Evolutionary conservation across 2,888 invertebrate genomes (phyloP).

Genomic region (Thecocarcelia acutangulata): DNA sequence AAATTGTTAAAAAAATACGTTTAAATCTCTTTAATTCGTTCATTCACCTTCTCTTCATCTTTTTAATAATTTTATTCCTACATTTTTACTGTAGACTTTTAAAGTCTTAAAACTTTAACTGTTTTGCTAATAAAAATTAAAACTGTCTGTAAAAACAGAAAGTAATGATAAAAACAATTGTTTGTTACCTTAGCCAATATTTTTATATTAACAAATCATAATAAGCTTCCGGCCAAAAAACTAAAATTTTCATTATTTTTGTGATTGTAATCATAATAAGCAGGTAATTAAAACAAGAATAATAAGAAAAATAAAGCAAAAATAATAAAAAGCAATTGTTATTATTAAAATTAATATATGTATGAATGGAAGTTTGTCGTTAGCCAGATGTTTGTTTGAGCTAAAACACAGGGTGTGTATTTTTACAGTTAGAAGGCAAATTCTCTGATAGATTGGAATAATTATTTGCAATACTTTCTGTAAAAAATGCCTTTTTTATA

Average conservation of each 20-base stretch:
- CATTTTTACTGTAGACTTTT: neutral
- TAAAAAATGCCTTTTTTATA: no score
- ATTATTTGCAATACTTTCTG: no score
- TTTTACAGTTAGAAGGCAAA: no score
- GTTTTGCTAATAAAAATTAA: neutral
- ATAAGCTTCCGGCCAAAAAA: conserved; percentile 41
- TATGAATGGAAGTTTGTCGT: neutral
- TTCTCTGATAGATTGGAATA: no score
- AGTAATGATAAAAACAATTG: neutral
- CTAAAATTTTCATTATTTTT: conserved; percentile 36
- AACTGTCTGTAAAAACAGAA: neutral
- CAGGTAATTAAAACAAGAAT: conserved; percentile 46
- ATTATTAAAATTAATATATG: conserved; percentile 9
- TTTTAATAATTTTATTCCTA: no score
- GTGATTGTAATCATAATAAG: conserved; percentile 29
- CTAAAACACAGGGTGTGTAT: no score
- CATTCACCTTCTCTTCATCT: no score
- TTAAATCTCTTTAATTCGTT: neutral
- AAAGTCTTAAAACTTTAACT: neutral
- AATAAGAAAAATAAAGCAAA: neutral
- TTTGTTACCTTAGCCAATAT: conserved; percentile 33
- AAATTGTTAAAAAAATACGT: neutral
- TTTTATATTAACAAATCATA: conserved; percentile 41
- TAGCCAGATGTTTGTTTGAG: no score
- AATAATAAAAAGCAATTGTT: conserved; percentile 14